A percentile compares a stretch with the other conserved stretches of the same genome.
Evolutionary conservation across 2,888 invertebrate species (phyloP).

Genomic region (Polyommatus icarus): DNA sequence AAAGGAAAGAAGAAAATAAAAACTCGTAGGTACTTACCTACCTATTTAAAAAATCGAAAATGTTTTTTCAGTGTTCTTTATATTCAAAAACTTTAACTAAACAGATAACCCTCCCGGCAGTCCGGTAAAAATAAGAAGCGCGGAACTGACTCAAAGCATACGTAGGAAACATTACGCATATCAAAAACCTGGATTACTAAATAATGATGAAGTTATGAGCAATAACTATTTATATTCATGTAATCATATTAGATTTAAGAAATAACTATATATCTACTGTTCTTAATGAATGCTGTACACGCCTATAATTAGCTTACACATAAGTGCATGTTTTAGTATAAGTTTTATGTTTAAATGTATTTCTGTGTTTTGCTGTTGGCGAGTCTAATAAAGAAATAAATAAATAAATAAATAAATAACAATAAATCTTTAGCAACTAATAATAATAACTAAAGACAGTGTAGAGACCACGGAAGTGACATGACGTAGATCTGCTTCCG

Average conservation of each 20-base stretch:
- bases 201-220: background rate
- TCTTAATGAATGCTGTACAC: too few species aligned
- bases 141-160: background rate
- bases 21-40: background rate
- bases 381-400: too few species aligned
- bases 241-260: too few species aligned
- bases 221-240: too few species aligned
- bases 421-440: background rate
- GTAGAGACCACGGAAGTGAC: slow-evolving; percentile 57
- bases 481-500: slow-evolving; percentile 62
- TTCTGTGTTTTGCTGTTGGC: too few species aligned
- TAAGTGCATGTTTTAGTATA: too few species aligned
- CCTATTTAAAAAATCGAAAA: background rate
- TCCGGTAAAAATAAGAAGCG: slow-evolving; percentile 4
- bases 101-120: too few species aligned
- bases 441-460: slow-evolving; percentile 15
- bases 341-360: too few species aligned
- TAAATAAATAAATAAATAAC: too few species aligned
- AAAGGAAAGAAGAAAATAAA: background rate
- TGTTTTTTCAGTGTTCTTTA: background rate
- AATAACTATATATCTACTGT: too few species aligned
- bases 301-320: too few species aligned
- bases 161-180: background rate
- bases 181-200: background rate
- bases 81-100: too few species aligned